Evolutionary conservation across 2,113 vertebrate genomes (phyloP), one percentile per base, ranked within the genome.

Genomic region (Ornithorhynchus anatinus): DNA sequence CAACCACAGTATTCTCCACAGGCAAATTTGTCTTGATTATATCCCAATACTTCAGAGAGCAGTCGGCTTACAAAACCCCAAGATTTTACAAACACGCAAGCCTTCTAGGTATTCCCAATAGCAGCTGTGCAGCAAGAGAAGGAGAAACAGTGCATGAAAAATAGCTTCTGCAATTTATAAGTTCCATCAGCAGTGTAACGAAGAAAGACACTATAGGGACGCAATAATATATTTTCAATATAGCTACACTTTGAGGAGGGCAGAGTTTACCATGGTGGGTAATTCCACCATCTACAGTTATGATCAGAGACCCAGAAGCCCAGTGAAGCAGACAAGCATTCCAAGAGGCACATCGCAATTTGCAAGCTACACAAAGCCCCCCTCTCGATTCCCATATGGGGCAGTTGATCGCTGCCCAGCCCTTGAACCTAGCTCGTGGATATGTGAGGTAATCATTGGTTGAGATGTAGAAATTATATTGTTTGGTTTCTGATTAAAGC

Each of bases 181-280:
- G 40, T 44, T 38, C n/a, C 56, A 43, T 35, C 31, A 42, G 59
- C n/a, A 33, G 66, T 67, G 14, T 35, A 15, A 65, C 38, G 52
- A 73, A 43, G 38, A 72, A 39, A 33, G 36, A 23, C 48, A 59
- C 53, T 32, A 53, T 71, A 50, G 39, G 40, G 42, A 81, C 39
- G 59, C 59, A 59, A 27, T 59, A 58, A 40, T 6, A 3, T 0
- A 42, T 23, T 76, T 36, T 77, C 27, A 39, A 32, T n/a, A n/a
- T n/a, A n/a, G n/a, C n/a, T n/a, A n/a, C n/a, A n/a, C 8, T 14
- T 50, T 22, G 15, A 56, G 44, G 36, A 19, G 38, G 38, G 8
- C 16, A 3, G 12, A 36, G 22, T 14, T 19, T 25, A 36, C 63
- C 52, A 73, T 50, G 79, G 15, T 47, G 65, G 60, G 69, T 57